Base-by-base conservation (phyloP, 2,888 invertebrate genomes). In the Gandaritis pyraliata region DNA sequence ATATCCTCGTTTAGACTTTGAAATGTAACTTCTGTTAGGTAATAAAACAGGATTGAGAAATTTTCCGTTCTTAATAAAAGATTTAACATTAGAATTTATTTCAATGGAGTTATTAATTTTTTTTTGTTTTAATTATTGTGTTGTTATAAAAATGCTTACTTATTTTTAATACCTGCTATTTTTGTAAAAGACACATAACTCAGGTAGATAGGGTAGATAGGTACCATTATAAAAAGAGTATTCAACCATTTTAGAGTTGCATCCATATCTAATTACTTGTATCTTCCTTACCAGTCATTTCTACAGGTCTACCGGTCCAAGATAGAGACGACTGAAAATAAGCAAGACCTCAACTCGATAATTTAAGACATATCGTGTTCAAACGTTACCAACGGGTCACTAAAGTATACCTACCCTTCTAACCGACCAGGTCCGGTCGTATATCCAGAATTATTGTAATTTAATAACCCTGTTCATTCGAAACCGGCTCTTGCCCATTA, bases 391-490 rank as follows among this genome's bases (percentile, higher is more conserved):
- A 23, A 23, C 23, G 23, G 23, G 1, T 23, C 6, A 23, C 23
- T 23, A 23, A 23, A 23, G 15, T 15, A 30, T 48, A 13, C 15
- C 33, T 62, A 50, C 46, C 72, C 60, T 38, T 43, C 67, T 73
- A 74, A 72, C 76, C 75, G 64, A 69, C 67, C 58, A 53, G 60
- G 62, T 61, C 59, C 61, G 63, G 64, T 55, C 64, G 52, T 49
- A 60, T 65, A 66, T 65, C 68, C 71, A 76, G 75, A 87, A 83
- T 88, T 87, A 91, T 86, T 81, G 89, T 87, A 87, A 88, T 90
- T 88, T 90, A 89, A 90, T 90, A 88, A 86, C 85, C 82, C 75
- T 62, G 78, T 74, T 74, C 70, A 61, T 71, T 67, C 55, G 50
- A 61, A 73, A 78, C 83, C 76, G 72, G 77, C 76, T 77, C 75